Evolutionary conservation across 2,113 vertebrate genomes (phyloP).

Genomic region (Ptychochromis oligacanthus): DNA sequence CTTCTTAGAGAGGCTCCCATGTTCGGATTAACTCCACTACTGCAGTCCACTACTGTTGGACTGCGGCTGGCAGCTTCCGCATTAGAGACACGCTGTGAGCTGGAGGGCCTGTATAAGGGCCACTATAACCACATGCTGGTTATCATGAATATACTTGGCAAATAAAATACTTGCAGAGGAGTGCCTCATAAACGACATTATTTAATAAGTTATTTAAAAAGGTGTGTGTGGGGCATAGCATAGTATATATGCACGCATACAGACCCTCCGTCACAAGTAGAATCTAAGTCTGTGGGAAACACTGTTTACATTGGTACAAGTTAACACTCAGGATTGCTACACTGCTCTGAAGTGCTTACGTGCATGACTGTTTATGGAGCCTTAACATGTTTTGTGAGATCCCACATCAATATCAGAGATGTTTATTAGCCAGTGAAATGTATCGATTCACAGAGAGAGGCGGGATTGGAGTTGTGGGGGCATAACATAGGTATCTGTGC

Average conservation of each 20-base stretch:
- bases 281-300: not conserved
- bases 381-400: not conserved
- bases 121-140: not conserved
- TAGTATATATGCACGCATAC: not conserved
- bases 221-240: not conserved
- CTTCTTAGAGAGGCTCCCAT: not conserved
- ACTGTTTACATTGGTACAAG: not conserved
- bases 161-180: too few relatives aligned
- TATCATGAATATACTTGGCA: too few relatives aligned
- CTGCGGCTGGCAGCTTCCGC: not conserved
- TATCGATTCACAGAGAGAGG: conserved; percentile 28
- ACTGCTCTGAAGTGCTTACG: not conserved
- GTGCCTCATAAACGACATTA: too few relatives aligned
- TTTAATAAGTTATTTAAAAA: not conserved
- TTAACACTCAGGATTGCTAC: not conserved
- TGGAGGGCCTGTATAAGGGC: not conserved
- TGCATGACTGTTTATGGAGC: conserved; percentile 6
- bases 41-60: not conserved
- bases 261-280: not conserved
- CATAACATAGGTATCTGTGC: not conserved
- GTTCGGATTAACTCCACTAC: not conserved
- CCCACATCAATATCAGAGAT: conserved; percentile 3
- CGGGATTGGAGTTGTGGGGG: conserved; percentile 9
- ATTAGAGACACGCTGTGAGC: not conserved
- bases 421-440: conserved; percentile 24